phyloP scores from a whole-genome alignment of 2,797 vertebrate genomes.

The Myotis pilosus region DNA sequence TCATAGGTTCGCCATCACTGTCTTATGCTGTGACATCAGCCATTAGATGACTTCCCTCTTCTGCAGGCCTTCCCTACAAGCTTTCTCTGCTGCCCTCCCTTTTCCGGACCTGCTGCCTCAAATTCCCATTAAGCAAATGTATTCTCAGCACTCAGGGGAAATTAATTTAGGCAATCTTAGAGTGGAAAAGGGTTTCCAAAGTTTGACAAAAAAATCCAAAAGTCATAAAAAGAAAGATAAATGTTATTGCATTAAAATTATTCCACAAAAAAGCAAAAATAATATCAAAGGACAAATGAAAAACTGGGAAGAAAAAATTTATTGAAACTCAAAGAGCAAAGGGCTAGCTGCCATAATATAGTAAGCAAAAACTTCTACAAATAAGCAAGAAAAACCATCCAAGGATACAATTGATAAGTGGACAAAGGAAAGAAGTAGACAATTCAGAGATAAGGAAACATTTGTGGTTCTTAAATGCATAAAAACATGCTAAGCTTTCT shows the following conservation, averaged over 20 bases:
- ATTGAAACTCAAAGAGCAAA: not conserved
- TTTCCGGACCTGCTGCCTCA: not conserved
- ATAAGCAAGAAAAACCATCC: not conserved
- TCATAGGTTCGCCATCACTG: not conserved
- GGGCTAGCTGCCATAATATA: not conserved
- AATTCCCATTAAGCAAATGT: not conserved
- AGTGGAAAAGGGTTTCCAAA: not conserved
- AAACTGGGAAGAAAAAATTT: slow-evolving; percentile 41
- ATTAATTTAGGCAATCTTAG: not conserved
- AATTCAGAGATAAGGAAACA: not conserved
- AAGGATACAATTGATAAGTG: not conserved
- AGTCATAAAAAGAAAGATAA: not conserved
- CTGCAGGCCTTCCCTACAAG: not conserved
- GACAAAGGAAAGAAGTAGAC: not conserved
- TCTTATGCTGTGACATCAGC: not conserved
- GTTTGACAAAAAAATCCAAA: not conserved
- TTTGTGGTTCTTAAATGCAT: not conserved
- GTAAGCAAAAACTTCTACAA: not conserved
- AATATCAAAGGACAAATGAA: not conserved
- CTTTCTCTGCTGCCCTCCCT: not conserved
- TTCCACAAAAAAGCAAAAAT: not conserved
- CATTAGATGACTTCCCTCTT: not conserved
- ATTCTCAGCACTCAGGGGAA: not conserved
- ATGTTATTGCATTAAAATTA: not conserved
- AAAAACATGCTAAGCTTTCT: not conserved